Evolutionary conservation across 2,113 vertebrate genomes (phyloP).

Genomic region (Hippocampus comes): DNA sequence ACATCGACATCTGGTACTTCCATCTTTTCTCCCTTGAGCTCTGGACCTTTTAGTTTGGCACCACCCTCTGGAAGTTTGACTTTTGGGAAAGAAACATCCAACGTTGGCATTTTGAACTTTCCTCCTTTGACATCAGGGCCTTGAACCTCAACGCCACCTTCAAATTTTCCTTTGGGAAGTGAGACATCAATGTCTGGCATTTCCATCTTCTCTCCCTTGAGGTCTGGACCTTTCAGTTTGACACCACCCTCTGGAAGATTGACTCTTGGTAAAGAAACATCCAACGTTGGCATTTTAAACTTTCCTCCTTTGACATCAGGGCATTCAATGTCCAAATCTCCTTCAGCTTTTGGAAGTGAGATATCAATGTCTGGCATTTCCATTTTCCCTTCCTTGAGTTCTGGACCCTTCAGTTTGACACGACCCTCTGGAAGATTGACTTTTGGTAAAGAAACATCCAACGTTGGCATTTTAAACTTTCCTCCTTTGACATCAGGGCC

Average conservation of each 20-base stretch:
- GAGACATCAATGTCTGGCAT: conserved; percentile 41
- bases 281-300: conserved; percentile 47
- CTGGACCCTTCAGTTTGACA: too few relatives aligned
- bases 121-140: conserved; percentile 40
- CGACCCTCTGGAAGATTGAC: too few relatives aligned
- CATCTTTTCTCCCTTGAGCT: conserved; percentile 31
- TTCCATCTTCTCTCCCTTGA: conserved; percentile 30
- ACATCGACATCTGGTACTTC: conserved; percentile 43
- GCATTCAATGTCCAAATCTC: too few relatives aligned
- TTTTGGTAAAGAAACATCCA: too few relatives aligned
- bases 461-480: too few relatives aligned
- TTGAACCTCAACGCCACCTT: conserved; percentile 22
- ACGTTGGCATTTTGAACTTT: background rate
- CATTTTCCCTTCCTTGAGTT: too few relatives aligned
- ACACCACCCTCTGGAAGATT: conserved; percentile 17
- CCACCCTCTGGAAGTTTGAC: conserved; percentile 33
- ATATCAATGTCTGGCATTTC: too few relatives aligned
- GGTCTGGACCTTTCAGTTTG: conserved; percentile 1
- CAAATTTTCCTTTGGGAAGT: conserved; percentile 41
- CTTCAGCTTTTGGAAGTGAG: too few relatives aligned
- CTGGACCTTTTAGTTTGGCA: conserved; percentile 9
- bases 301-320: conserved; percentile 27
- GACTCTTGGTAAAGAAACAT: conserved; percentile 21
- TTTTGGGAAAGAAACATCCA: conserved; percentile 37
- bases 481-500: background rate